A percentile compares a stretch with the other conserved stretches of the same genome.
phyloP scores from a whole-genome alignment of 2,113 vertebrate genomes.

The Pomatorhinus ruficollis region DNA sequence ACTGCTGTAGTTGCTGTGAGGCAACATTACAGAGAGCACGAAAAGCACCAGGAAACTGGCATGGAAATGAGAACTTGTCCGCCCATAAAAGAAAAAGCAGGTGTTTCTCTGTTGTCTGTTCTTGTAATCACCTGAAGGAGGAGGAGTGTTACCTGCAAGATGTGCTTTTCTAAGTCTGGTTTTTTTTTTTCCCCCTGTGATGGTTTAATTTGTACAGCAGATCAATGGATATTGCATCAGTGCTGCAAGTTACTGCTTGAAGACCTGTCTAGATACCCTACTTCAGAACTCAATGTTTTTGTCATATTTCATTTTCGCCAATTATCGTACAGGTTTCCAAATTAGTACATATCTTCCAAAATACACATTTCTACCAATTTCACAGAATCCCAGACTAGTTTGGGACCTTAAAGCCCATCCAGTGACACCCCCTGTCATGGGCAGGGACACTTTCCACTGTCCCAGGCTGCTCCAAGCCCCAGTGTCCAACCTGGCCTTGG shows the following conservation, averaged over 20 bases:
- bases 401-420: neutral
- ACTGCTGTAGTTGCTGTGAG: neutral
- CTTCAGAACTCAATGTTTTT: neutral
- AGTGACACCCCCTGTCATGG: fast-evolving
- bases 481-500: fast-evolving
- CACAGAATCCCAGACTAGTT: neutral
- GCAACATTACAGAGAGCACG: neutral
- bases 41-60: neutral
- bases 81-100: neutral
- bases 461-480: neutral
- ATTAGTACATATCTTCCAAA: neutral
- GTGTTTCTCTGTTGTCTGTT: neutral
- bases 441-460: neutral
- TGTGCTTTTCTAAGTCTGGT: fast-evolving
- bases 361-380: neutral
- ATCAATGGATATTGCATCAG: neutral
- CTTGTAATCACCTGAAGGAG: neutral
- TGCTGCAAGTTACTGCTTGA: neutral
- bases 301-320: neutral
- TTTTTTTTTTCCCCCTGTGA: fast-evolving
- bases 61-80: neutral
- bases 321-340: neutral
- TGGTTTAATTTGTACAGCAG: neutral
- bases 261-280: neutral
- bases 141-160: neutral